Evolutionary conservation across 2,888 invertebrate genomes (phyloP).

Genomic region (Torymus auratus): DNA sequence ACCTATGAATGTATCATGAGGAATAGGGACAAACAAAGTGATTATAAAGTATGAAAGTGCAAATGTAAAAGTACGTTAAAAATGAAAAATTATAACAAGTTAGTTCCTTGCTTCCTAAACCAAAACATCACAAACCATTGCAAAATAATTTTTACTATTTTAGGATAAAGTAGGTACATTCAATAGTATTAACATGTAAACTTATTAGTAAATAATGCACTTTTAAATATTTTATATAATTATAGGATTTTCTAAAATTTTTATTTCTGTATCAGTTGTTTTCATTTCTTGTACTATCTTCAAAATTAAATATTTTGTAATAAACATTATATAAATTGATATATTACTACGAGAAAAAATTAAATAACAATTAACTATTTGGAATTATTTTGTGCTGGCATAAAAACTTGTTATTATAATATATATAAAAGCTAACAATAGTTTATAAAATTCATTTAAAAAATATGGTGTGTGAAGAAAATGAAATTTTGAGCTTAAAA

Average conservation of each 20-base stretch:
- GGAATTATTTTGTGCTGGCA: no score
- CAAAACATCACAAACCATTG: slow-evolving; percentile 24
- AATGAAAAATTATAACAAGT: slow-evolving; percentile 12
- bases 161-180: slow-evolving; percentile 23
- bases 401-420: no score
- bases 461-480: background rate
- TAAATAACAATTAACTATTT: no score
- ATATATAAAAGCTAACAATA: no score
- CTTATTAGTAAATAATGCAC: slow-evolving; percentile 31
- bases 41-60: slow-evolving; percentile 34
- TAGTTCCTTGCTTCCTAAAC: slow-evolving; percentile 49
- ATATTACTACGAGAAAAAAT: slow-evolving; percentile 2
- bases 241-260: slow-evolving; percentile 1
- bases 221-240: slow-evolving; percentile 17
- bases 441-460: no score
- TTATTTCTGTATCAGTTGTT: background rate
- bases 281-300: background rate
- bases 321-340: background rate
- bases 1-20: slow-evolving; percentile 18
- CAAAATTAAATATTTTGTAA: background rate
- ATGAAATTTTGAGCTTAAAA: slow-evolving; percentile 33
- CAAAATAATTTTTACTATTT: slow-evolving; percentile 38
- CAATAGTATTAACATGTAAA: slow-evolving; percentile 4
- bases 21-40: slow-evolving; percentile 26
- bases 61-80: background rate